Conservation (phyloP, 2,113 vertebrate species). For the Eleginops maclovinus region DNA sequence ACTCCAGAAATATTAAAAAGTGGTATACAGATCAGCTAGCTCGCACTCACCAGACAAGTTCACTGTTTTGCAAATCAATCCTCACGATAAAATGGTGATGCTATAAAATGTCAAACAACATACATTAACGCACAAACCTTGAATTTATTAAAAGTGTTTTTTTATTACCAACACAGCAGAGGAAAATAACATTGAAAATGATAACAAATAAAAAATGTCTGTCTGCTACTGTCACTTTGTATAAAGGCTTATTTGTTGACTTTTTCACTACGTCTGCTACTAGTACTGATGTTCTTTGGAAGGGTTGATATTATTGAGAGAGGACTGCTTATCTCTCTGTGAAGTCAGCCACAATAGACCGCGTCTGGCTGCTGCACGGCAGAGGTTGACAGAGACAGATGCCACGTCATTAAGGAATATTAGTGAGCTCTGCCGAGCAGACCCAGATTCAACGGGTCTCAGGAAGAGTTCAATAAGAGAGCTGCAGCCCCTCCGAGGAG, state of each 20-base stretch:
- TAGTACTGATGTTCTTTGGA: slow-evolving; percentile 43
- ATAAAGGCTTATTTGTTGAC: slow-evolving; percentile 63
- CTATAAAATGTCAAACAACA: slow-evolving; percentile 5
- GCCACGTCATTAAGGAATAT: slow-evolving; percentile 86
- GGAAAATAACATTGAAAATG: slow-evolving; percentile 33
- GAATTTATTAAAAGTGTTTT: slow-evolving; percentile 32
- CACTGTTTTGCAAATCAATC: slow-evolving; percentile 30
- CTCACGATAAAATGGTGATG: background rate
- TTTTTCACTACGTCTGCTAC: slow-evolving; percentile 46
- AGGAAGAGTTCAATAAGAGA: slow-evolving; percentile 82
- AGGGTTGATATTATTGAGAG: slow-evolving; percentile 64
- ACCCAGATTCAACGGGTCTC: slow-evolving; percentile 68
- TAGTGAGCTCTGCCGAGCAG: slow-evolving; percentile 82
- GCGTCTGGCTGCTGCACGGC: slow-evolving; percentile 63
- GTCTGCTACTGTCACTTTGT: slow-evolving; percentile 35
- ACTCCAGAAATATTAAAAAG: slow-evolving; percentile 66
- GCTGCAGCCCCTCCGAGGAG: slow-evolving; percentile 54
- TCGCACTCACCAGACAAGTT: slow-evolving; percentile 22
- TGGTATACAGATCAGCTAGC: slow-evolving; percentile 47
- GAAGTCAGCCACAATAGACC: slow-evolving; percentile 78
- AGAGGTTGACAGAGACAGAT: slow-evolving; percentile 85
- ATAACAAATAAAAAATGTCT: slow-evolving; percentile 47
- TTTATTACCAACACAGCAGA: slow-evolving; percentile 32
- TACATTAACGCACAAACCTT: background rate
- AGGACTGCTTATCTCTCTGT: slow-evolving; percentile 79